Percentiles rank a stretch among this genome's conserved stretches.
These are phyloP conservation scores for Geophilus truncorum DNA, from an alignment of 2,888 invertebrate species.

Conservation along the genomic window DNA sequence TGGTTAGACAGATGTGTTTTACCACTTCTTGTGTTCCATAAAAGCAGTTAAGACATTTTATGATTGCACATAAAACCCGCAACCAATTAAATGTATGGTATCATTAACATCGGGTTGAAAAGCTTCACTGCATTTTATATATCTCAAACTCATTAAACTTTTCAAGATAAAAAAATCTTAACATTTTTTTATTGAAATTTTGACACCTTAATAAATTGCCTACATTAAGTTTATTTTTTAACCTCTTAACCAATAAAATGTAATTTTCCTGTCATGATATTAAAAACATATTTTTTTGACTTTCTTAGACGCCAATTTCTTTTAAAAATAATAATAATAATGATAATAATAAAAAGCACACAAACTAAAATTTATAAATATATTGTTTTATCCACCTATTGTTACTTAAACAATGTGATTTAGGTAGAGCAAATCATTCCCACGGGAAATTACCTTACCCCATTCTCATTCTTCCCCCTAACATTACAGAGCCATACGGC, in stretches of 20 bases:
- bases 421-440: neutral
- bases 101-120: conserved; percentile 18
- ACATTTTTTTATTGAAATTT: neutral
- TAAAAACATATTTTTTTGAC: too few species aligned
- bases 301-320: too few species aligned
- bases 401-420: neutral
- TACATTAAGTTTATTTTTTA: too few species aligned
- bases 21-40: conserved; percentile 27
- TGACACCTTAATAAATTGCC: neutral
- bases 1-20: conserved; percentile 22
- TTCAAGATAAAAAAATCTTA: neutral
- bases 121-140: neutral
- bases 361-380: too few species aligned
- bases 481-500: neutral
- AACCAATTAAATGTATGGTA: conserved; percentile 12
- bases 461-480: neutral
- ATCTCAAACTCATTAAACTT: conserved; percentile 12
- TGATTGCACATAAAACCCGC: neutral
- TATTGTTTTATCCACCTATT: neutral
- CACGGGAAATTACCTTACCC: neutral
- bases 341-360: too few species aligned
- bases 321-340: too few species aligned
- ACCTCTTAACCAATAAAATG: too few species aligned
- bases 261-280: too few species aligned
- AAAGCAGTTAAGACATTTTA: conserved; percentile 15